Percentiles rank a stretch among this genome's conserved stretches.
These are phyloP conservation scores for Balanococcus diminutus DNA, from an alignment of 2,888 invertebrate species.

Conservation along the genomic window DNA sequence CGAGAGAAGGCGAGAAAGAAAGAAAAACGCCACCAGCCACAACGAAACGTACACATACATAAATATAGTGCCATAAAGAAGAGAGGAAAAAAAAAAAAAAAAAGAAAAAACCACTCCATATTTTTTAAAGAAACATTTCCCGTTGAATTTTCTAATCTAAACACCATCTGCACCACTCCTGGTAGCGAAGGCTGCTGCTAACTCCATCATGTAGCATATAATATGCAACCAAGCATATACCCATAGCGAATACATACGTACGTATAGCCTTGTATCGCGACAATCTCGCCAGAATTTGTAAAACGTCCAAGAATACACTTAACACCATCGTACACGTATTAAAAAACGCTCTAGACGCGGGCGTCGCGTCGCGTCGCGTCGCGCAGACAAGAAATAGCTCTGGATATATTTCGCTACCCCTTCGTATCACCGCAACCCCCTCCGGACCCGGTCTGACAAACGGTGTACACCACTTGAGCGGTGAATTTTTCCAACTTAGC, in stretches of 20 bases:
- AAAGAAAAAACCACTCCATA: not conserved
- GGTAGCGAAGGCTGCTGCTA: not conserved
- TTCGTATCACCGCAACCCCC: not conserved
- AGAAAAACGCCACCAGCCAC: not conserved
- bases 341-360: not conserved
- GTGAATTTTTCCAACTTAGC: constrained; percentile 31
- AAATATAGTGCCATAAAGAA: not conserved
- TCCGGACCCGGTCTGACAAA: not conserved
- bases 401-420: not conserved
- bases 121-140: not conserved
- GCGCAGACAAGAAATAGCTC: not conserved
- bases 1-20: not conserved
- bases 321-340: constrained; percentile 14
- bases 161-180: not conserved
- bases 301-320: constrained; percentile 31
- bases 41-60: not conserved
- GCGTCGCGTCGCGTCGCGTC: not conserved
- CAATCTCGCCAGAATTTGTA: constrained; percentile 27
- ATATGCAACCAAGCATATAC: not conserved
- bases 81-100: not conserved
- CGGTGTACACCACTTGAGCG: not conserved
- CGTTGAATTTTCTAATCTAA: not conserved
- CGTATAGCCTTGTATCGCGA: not conserved
- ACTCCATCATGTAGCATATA: not conserved
- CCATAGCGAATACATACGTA: not conserved